These are phyloP conservation scores for Falco biarmicus DNA, from an alignment of 2,797 vertebrate genomes.

Conservation along the genomic window DNA sequence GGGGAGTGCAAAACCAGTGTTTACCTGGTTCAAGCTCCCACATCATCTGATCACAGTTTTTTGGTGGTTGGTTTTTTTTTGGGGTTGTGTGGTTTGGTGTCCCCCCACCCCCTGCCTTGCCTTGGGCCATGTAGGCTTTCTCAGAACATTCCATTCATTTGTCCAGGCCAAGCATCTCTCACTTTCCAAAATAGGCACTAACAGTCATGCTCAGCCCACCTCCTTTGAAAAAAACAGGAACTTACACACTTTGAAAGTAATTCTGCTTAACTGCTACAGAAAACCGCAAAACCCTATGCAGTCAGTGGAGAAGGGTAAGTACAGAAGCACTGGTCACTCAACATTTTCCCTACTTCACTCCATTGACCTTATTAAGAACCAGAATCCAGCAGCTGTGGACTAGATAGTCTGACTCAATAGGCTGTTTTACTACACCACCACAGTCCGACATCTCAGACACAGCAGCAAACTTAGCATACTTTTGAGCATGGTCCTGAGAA, in stretches of 20 bases:
- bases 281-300: neutral
- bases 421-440: neutral
- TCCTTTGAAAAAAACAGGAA: neutral
- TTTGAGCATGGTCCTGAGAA: neutral
- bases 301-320: neutral
- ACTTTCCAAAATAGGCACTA: constrained; percentile 33
- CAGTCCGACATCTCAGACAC: neutral
- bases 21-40: neutral
- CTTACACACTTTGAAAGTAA: neutral
- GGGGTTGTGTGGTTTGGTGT: neutral
- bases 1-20: neutral
- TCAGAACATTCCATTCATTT: constrained; percentile 45
- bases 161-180: neutral
- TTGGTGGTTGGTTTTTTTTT: neutral
- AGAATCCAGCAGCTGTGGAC: neutral
- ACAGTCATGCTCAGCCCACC: neutral
- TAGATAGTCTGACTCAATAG: neutral
- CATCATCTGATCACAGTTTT: neutral
- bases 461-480: neutral
- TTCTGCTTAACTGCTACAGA: neutral
- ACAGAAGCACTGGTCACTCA: neutral
- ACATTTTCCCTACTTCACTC: neutral
- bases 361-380: neutral
- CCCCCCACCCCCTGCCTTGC: too few species aligned
- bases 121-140: neutral